These are phyloP conservation scores for Fragum whitleyi DNA, from an alignment of 2,888 invertebrate species.

Conservation along the genomic window DNA sequence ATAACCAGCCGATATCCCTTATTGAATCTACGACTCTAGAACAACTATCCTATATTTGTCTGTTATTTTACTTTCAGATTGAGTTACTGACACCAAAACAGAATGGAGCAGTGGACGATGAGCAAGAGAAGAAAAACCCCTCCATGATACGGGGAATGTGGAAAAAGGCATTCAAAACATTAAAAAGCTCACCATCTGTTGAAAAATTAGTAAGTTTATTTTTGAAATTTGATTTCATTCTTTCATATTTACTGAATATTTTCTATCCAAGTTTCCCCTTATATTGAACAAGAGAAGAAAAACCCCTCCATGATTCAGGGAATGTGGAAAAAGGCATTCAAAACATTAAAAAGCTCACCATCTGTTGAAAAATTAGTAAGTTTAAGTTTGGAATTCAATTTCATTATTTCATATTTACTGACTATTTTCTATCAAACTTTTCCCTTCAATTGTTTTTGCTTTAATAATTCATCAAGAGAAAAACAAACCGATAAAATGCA, in stretches of 20 bases:
- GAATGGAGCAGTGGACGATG: slow-evolving; percentile 78
- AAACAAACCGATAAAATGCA: too few relatives aligned
- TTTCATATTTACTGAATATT: too few relatives aligned
- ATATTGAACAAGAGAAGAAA: slow-evolving; percentile 74
- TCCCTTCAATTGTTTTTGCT: too few relatives aligned
- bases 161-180: slow-evolving; percentile 97
- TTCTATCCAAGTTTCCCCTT: too few relatives aligned
- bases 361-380: slow-evolving; percentile 75
- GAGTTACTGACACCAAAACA: slow-evolving; percentile 82
- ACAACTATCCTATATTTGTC: too few relatives aligned
- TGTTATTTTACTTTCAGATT: too few relatives aligned
- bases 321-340: slow-evolving; percentile 98
- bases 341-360: slow-evolving; percentile 88
- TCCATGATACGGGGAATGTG: slow-evolving; percentile 95
- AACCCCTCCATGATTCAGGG: slow-evolving; percentile 90
- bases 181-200: slow-evolving; percentile 85
- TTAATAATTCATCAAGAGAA: slow-evolving; percentile 74
- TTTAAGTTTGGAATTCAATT: slow-evolving; percentile 21
- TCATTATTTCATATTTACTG: too few relatives aligned
- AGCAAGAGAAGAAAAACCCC: slow-evolving; percentile 74
- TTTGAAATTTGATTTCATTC: background rate
- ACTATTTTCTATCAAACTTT: too few relatives aligned
- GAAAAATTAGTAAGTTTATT: slow-evolving; percentile 75
- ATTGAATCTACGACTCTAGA: too few relatives aligned
- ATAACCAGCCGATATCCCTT: too few relatives aligned